Conservation (phyloP, 1,140 invertebrate species). For the Teleogryllus occipitalis region DNA sequence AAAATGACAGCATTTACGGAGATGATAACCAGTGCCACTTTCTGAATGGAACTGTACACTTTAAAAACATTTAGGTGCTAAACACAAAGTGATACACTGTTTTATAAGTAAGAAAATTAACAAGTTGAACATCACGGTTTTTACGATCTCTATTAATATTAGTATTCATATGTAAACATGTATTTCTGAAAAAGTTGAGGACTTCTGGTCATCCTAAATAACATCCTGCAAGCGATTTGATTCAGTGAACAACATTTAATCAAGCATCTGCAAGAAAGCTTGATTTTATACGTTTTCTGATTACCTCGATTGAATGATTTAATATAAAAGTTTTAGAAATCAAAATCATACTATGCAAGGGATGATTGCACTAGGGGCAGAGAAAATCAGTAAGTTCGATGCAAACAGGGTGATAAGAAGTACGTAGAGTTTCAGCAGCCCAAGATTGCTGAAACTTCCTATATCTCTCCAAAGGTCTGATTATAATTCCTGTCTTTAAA, state of each 20-base stretch:
- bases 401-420: not conserved
- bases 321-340: not conserved
- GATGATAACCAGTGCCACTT: not conserved
- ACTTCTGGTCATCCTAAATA: conserved; percentile 4
- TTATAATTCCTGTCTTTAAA: not conserved
- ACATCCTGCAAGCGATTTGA: not conserved
- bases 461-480: not conserved
- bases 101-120: not conserved
- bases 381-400: not conserved
- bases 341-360: not conserved
- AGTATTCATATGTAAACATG: not conserved
- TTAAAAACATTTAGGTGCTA: not conserved
- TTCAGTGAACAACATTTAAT: not conserved
- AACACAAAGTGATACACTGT: not conserved
- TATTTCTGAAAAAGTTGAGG: not conserved
- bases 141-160: not conserved
- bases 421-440: not conserved
- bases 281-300: too few species aligned
- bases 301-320: not conserved
- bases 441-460: not conserved
- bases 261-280: too few species aligned
- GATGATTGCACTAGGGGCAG: not conserved
- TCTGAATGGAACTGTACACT: not conserved
- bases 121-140: not conserved
- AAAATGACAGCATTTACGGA: too few species aligned